Percentiles rank a stretch among this genome's conserved stretches.
Conservation (phyloP, 1,140 invertebrate species). For the Megalopta genalis region DNA sequence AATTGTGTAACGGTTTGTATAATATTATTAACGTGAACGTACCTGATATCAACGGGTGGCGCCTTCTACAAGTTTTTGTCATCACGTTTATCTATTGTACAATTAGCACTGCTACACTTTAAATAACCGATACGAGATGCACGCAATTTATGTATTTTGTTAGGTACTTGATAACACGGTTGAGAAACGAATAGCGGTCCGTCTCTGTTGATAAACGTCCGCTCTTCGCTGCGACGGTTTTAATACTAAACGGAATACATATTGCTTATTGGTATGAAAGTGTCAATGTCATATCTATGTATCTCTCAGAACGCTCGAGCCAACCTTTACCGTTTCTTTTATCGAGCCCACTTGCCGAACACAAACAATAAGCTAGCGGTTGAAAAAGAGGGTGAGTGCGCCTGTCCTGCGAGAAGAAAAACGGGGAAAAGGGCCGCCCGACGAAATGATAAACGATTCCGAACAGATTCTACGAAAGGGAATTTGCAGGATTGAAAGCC, state of each 20-base stretch:
- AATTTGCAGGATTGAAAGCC: conserved; percentile 17
- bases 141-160: neutral
- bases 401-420: conserved; percentile 28
- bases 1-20: too few relatives aligned
- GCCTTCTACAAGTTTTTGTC: neutral
- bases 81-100: neutral
- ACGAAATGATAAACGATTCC: conserved; percentile 36
- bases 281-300: conserved; percentile 62
- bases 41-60: neutral
- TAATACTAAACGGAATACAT: neutral
- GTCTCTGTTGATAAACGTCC: too few relatives aligned
- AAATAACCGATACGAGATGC: neutral
- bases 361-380: conserved; percentile 22
- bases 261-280: conserved; percentile 29
- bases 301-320: conserved; percentile 58
- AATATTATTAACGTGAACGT: neutral
- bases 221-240: neutral
- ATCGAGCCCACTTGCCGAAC: conserved; percentile 1
- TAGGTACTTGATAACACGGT: too few relatives aligned
- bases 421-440: conserved; percentile 25
- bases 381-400: neutral
- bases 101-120: neutral
- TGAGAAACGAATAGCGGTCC: too few relatives aligned
- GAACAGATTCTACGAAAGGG: neutral
- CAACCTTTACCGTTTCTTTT: conserved; percentile 30